Percentiles rank a stretch among this genome's conserved stretches.
phyloP scores from a whole-genome alignment of 2,888 invertebrate genomes.

The Himalopsyche kuldschensis region DNA sequence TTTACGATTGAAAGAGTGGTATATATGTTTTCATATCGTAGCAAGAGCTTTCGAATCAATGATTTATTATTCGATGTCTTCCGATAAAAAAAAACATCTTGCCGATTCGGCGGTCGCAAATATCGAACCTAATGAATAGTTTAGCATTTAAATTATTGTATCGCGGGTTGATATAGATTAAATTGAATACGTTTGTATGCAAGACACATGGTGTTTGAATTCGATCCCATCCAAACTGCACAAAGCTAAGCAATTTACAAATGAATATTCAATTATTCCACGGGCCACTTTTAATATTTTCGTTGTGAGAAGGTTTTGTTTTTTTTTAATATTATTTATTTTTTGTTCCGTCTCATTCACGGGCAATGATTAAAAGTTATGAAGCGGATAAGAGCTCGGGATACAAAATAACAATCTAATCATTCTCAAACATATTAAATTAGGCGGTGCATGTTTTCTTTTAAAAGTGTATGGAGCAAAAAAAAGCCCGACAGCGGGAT shows the following conservation, averaged over 20 bases:
- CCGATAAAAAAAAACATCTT: no score
- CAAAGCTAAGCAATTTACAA: constrained; percentile 14
- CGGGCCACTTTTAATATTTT: constrained; percentile 18
- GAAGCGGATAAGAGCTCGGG: constrained; percentile 32
- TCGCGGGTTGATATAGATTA: not conserved
- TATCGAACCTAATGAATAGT: not conserved
- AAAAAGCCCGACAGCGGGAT: constrained; percentile 16
- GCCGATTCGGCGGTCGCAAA: not conserved
- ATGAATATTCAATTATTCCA: constrained; percentile 29
- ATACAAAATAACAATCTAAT: constrained; percentile 37
- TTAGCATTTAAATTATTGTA: not conserved
- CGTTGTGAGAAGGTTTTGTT: not conserved
- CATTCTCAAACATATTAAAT: constrained; percentile 38
- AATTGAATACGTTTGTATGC: not conserved
- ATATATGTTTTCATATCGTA: no score
- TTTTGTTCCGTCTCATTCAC: constrained; percentile 11
- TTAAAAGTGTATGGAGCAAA: constrained; percentile 27
- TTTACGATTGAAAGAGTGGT: no score
- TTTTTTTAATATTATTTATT: not conserved
- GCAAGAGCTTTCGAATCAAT: no score
- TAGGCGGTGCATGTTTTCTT: constrained; percentile 34
- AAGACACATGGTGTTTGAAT: not conserved
- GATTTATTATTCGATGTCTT: no score
- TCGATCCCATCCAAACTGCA: not conserved
- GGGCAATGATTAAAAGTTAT: constrained; percentile 31